Evolutionary conservation across 92 coral and sea anemone genomes (phyloP).

Genomic region (Paragorgia papillata): DNA sequence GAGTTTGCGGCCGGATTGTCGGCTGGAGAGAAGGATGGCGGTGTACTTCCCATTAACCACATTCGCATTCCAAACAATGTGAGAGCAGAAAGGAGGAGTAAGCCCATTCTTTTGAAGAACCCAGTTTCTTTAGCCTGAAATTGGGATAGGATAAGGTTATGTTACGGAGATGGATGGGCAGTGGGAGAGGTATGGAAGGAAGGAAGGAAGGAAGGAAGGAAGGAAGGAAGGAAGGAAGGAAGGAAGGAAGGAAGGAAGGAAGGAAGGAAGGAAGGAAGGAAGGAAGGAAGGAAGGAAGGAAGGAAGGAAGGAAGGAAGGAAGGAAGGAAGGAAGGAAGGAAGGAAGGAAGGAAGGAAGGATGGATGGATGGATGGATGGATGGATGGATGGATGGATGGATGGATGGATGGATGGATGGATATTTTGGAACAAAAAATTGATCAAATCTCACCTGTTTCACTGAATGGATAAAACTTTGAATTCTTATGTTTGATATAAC

Average conservation of each 20-base stretch:
- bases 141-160: not conserved
- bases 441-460: slow-evolving; percentile 35
- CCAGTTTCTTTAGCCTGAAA: slow-evolving; percentile 72
- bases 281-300: not conserved
- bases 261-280: not conserved
- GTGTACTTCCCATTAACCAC: slow-evolving; percentile 76
- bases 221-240: not conserved
- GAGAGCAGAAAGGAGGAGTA: slow-evolving; percentile 59
- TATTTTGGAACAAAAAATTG: no score
- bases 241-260: not conserved
- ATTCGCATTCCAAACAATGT: slow-evolving; percentile 64
- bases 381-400: not conserved
- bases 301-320: not conserved
- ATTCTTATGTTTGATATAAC: slow-evolving; percentile 35
- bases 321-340: not conserved
- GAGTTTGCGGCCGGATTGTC: slow-evolving; percentile 96
- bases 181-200: no score
- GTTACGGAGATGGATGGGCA: not conserved
- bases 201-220: not conserved
- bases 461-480: slow-evolving; percentile 4
- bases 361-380: not conserved
- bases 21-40: slow-evolving; percentile 89
- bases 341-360: not conserved
- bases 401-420: not conserved
- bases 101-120: slow-evolving; percentile 53